phyloP scores from a whole-genome alignment of 2,888 invertebrate genomes.

The Chymomyza procnemis region DNA sequence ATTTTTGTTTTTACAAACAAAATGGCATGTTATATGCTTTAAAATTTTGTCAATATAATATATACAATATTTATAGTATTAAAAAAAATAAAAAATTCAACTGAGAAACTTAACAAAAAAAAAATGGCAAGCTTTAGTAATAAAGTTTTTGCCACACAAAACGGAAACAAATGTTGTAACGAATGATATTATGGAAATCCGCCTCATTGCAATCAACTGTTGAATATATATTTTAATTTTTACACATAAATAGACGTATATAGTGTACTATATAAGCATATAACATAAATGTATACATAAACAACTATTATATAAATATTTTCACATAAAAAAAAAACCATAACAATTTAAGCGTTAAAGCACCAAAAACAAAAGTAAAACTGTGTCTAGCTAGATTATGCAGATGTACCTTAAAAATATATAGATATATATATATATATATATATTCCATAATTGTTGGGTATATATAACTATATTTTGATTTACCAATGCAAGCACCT shows the following conservation, averaged over 20 bases:
- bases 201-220: conserved; percentile 74
- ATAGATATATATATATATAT: conserved; percentile 31
- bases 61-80: background rate
- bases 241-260: conserved; percentile 35
- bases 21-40: background rate
- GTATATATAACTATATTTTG: conserved; percentile 28
- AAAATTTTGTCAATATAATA: background rate
- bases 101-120: too few species aligned
- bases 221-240: conserved; percentile 55
- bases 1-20: background rate
- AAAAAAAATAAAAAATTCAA: background rate
- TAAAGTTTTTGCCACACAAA: background rate
- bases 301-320: conserved; percentile 32
- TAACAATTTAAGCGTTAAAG: conserved; percentile 30
- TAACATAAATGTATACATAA: conserved; percentile 35
- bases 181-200: conserved; percentile 73
- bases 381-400: conserved; percentile 39
- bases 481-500: conserved; percentile 23
- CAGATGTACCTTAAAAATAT: conserved; percentile 56
- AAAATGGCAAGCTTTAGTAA: background rate
- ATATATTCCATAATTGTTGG: too few species aligned
- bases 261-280: conserved; percentile 23
- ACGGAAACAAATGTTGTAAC: conserved; percentile 54
- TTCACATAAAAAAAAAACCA: conserved; percentile 38
- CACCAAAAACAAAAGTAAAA: conserved; percentile 41